Conservation (phyloP, 2,888 invertebrate species). For the Zhuqinia jingwanae region DNA sequence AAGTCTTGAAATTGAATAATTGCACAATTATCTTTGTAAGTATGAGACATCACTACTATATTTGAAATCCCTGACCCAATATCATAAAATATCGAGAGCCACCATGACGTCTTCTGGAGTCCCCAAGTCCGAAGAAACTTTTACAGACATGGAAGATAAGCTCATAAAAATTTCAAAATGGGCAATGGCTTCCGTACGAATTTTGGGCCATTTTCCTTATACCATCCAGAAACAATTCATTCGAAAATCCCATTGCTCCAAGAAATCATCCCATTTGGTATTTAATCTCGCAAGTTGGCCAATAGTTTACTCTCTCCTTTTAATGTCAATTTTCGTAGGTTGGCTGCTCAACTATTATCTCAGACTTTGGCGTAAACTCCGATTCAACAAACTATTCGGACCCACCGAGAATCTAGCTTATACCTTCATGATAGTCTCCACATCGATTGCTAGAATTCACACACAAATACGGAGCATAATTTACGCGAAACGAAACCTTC, state of each 20-base stretch:
- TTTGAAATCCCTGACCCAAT: too few relatives aligned
- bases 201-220: constrained; percentile 57
- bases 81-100: too few relatives aligned
- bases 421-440: constrained; percentile 33
- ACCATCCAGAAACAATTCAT: constrained; percentile 5
- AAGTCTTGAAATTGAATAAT: too few relatives aligned
- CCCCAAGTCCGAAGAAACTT: too few relatives aligned
- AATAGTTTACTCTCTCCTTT: constrained; percentile 1
- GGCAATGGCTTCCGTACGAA: constrained; percentile 31
- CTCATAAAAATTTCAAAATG: constrained; percentile 24
- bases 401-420: constrained; percentile 62
- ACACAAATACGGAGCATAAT: constrained; percentile 27
- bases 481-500: neutral
- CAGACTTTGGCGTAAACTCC: neutral
- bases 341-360: constrained; percentile 48
- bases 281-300: constrained; percentile 33
- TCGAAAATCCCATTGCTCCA: neutral
- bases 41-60: too few relatives aligned
- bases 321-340: constrained; percentile 8
- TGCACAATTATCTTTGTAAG: too few relatives aligned
- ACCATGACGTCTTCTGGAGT: too few relatives aligned
- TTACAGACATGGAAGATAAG: constrained; percentile 4
- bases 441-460: constrained; percentile 22
- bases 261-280: neutral
- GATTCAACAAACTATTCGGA: constrained; percentile 50